Conservation (phyloP, 2,888 invertebrate species). For the Parthenolecanium corni region DNA sequence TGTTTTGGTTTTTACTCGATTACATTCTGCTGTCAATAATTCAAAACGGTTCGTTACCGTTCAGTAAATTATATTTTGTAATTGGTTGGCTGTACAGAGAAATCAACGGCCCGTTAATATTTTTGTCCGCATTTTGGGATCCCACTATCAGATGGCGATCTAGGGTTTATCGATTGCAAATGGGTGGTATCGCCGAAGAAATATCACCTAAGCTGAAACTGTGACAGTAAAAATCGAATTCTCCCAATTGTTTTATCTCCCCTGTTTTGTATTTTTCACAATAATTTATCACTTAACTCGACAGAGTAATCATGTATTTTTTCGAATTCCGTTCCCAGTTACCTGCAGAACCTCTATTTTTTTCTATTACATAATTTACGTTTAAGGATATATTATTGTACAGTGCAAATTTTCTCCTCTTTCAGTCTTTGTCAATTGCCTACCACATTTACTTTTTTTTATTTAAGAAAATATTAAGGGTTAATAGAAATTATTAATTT, state of each 20-base stretch:
- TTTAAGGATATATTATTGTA: no score
- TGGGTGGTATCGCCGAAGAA: slow-evolving; percentile 84
- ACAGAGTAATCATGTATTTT: no score
- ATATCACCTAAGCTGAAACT: slow-evolving; percentile 14
- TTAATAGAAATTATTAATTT: no score
- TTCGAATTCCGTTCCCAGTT: no score
- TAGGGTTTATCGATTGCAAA: slow-evolving; percentile 76
- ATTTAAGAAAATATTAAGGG: no score
- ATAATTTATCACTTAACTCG: no score
- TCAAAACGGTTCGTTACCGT: slow-evolving; percentile 84
- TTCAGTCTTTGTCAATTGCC: no score
- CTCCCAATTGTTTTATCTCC: neutral
- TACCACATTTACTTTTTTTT: no score
- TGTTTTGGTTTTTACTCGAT: slow-evolving; percentile 92
- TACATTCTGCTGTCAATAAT: slow-evolving; percentile 82
- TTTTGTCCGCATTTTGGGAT: slow-evolving; percentile 74
- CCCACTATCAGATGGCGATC: slow-evolving; percentile 81
- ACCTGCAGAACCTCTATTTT: no score
- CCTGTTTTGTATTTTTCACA: no score
- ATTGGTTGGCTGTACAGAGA: slow-evolving; percentile 92
- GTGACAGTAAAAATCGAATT: neutral
- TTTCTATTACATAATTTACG: no score
- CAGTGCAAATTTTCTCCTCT: no score
- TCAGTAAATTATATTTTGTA: slow-evolving; percentile 88
- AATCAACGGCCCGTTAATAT: slow-evolving; percentile 75